Base-by-base conservation (phyloP, 2,888 invertebrate genomes). In the Hydropsyche betteni region DNA sequence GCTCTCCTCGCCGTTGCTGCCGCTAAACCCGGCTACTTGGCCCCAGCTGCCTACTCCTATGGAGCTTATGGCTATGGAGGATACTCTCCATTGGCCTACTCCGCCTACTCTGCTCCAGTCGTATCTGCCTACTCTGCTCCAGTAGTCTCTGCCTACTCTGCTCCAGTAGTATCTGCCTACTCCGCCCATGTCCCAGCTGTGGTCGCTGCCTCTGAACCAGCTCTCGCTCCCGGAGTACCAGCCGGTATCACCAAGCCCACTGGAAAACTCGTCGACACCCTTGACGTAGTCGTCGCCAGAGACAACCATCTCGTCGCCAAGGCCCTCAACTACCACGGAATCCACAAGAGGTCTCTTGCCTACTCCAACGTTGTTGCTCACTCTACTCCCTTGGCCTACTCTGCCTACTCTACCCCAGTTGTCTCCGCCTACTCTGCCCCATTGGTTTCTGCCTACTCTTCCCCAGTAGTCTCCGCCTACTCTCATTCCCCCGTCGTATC, bases 1-100 rank as follows among this genome's bases (percentile, higher is more conserved):
- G 89, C 89, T 82, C 84, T 89, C 78, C 83, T 89, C 82, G 88
- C 89, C 81, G 81, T 90, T 83, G 90, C 87, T 79, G 88, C 85
- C 79, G 90, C 90, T 83, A 87, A 85, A 82, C 87, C 87, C 81
- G 51, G 73, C 50, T 33, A 44, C 24, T 51, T 53, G 61, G 69
- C 38, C 16, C 53, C 51, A 14, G 5, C 68, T 51, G 71, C 51
- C 52, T 55, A 58, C 61, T 72, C 72, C 50, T 44, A 44, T 44
- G 44, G 44, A 44, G 44, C 44, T 10, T 16, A 55, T 6, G 55
- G 55, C 58, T 24, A 58, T 58, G 58, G 58, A 64, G 64, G 10
- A n/a, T 52, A 75, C 78, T 16, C 68, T 33, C 68, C 34, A 34
- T n/a, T 33, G 10, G 14, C 36, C 68, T 16, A 24, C 33, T 52